Evolutionary conservation across 2,888 invertebrate genomes (phyloP), one percentile per base, ranked within the genome.

Genomic region (Venustoraphidia nigricollis): DNA sequence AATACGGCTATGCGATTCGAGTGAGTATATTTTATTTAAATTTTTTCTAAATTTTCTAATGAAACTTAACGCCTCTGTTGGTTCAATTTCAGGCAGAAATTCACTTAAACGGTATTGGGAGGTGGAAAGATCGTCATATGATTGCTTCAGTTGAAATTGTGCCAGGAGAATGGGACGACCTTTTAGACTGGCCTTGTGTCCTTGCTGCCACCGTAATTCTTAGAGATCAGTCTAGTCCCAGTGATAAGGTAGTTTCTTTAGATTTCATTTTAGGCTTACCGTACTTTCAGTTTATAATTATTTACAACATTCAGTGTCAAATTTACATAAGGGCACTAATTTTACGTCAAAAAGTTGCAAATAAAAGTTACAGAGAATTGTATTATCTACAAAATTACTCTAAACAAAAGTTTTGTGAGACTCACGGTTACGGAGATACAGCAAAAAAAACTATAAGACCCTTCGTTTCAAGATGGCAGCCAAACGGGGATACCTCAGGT

Each of bases 111-210:
- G 86, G 86, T 8, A 73, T 81, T 45, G 83, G 84, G 36, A 81
- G 80, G 52, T 85, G 85, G 85, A 80, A 76, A 58, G 83, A 81
- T 1, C 72, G 85, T 0, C 80, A 86, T 59, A 62, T 83, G 44
- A 79, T 84, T 40, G 76, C 81, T 9, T 81, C 81, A 1, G 67
- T 85, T 40, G 76, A 79, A 42, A 75, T 83, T 1, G 68, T 83
- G 35, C 72, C 75, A 3, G 84, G 85, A 0, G 78, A 81, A 36
- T 84, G 79, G 65, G 86, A 86, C 66, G 67, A 80, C 1, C 60
- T 85, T 44, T 65, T 85, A 48, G 70, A 73, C 53, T 86, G 85
- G 85, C 86, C 86, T 0, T 84, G 83, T 58, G 73, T 76, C 52
- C 67, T 85, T 8, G 71, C 72, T 54, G 73, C 83, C 44, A 78